Percentiles rank a stretch among this genome's conserved stretches.
Conservation (phyloP, 2,113 vertebrate genomes). For the Antechinus flavipes region DNA sequence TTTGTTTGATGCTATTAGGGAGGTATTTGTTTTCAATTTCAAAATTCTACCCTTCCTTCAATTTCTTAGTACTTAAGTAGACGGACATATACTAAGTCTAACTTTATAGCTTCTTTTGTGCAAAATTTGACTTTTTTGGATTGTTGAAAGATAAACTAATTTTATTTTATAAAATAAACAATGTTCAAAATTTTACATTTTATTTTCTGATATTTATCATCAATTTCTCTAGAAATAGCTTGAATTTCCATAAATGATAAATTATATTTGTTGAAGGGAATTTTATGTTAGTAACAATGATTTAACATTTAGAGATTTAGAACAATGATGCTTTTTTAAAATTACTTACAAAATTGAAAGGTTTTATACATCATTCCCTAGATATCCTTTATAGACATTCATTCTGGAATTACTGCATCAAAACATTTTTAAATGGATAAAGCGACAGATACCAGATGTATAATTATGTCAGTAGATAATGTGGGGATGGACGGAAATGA, state of each 20-base stretch:
- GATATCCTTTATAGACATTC: conserved; percentile 85
- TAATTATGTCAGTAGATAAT: conserved; percentile 78
- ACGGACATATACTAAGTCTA: not conserved
- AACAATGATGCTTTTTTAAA: conserved; percentile 27
- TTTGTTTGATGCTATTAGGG: not conserved
- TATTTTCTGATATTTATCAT: not conserved
- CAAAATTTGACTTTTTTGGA: not conserved
- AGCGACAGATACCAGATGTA: conserved; percentile 82
- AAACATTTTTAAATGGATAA: conserved; percentile 82
- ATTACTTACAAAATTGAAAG: not conserved
- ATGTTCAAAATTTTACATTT: not conserved
- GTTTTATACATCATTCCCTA: conserved; percentile 81
- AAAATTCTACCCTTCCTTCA: not conserved
- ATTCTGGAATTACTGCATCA: conserved; percentile 82
- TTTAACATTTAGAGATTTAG: conserved; percentile 21
- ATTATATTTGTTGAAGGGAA: not conserved
- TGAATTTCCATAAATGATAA: not conserved
- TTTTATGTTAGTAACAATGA: not conserved
- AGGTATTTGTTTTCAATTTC: not conserved
- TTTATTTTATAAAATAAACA: not conserved
- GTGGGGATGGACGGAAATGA: conserved; percentile 80
- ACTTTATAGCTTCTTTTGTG: not conserved
- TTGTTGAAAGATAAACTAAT: not conserved
- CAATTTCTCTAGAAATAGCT: not conserved
- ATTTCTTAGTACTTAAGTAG: not conserved